Evolutionary conservation across 2,888 invertebrate species (phyloP), one percentile per base, ranked within the genome.

Genomic region (Lasiommata megera): DNA sequence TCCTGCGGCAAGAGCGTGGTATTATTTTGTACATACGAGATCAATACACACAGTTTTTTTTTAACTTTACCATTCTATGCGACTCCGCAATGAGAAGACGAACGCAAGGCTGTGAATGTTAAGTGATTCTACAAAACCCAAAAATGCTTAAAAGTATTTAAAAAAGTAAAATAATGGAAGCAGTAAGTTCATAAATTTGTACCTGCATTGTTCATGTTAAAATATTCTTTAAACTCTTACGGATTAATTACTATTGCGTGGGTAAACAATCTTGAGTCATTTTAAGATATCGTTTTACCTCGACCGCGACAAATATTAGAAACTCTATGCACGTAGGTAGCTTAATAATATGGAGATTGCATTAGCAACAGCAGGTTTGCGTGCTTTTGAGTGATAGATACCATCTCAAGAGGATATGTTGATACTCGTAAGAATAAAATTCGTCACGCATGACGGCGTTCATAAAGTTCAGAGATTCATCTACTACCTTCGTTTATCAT

Each of bases 251-350:
- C 23, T 8, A 50, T 50, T 38, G 50, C 38, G 47, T 47, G 34
- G 47, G 5, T 18, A 17, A 9, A 16, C 12, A 46, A 11, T 34
- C 34, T 29, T 31, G 23, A n/a, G 11, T 28, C 16, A 31, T 46
- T 31, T 31, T 31, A 14, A 50, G 37, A 37, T 38, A 38, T 51
- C 16, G 23, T 28, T 44, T 44, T 31, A 43, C 37, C 41, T 38
- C 31, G 46, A 54, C 43, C 40, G 36, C 34, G 31, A 54, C 36
- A 53, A 55, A 58, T 23, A 53, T 29, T 58, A 58, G 59, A 62
- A 56, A 62, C 51, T 51, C 9, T 8, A 6, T 11, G 18, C 16
- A 54, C 38, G 48, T 23, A 12, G 29, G 56, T 54, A 23, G 5
- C 12, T 43, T n/a, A 43, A 43, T 17, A 7, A 37, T 41, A 14